Evolutionary conservation across 1,140 invertebrate species (phyloP).

Genomic region (Cotesia typhae): DNA sequence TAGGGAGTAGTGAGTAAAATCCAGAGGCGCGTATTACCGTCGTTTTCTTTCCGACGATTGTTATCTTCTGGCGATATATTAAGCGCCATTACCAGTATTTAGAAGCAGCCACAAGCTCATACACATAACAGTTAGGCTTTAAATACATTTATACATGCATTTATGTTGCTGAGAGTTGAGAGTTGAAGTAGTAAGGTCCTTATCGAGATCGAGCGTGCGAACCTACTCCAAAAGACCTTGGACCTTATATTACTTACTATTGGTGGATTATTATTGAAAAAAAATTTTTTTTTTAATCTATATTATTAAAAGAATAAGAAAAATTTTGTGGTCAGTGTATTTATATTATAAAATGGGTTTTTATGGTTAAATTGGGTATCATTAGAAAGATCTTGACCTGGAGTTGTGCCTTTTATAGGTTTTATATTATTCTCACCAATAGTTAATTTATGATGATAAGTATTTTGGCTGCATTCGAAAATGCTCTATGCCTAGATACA

Average conservation of each 20-base stretch:
- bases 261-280: not conserved
- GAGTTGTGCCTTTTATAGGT: not conserved
- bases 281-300: not conserved
- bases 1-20: constrained; percentile 25
- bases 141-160: constrained; percentile 10
- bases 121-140: not conserved
- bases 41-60: constrained; percentile 36
- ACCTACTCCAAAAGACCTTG: constrained; percentile 21
- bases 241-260: constrained; percentile 17
- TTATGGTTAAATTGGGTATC: no score
- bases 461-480: no score
- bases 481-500: no score
- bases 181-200: constrained; percentile 8
- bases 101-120: constrained; percentile 22
- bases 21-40: constrained; percentile 32
- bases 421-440: not conserved
- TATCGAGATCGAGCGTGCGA: constrained; percentile 37
- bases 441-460: not conserved
- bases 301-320: no score
- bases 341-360: no score
- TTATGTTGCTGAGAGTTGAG: not conserved
- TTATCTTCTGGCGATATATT: constrained; percentile 40
- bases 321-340: no score
- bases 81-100: constrained; percentile 41
- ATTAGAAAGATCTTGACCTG: no score